A percentile compares a stretch with the other conserved stretches of the same genome.
phyloP scores from a whole-genome alignment of 2,888 invertebrate species.

The Carterocephalus palaemon region DNA sequence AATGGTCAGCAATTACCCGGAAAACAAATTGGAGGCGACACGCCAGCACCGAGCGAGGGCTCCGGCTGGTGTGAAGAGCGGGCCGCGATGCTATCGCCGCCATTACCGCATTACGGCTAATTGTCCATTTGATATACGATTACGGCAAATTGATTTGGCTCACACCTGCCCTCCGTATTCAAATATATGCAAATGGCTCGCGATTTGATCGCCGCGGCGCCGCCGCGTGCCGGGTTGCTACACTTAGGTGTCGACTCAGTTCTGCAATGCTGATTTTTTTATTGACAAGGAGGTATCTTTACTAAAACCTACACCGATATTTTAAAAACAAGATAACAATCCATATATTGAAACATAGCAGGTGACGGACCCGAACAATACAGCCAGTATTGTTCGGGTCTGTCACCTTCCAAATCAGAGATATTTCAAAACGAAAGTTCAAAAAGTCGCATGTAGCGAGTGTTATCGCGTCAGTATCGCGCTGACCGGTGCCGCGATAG shows the following conservation, averaged over 20 bases:
- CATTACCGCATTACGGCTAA: constrained; percentile 27
- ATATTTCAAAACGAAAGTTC: too few relatives aligned
- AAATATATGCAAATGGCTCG: constrained; percentile 26
- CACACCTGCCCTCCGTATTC: constrained; percentile 24
- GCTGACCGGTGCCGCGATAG: too few relatives aligned
- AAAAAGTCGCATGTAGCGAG: too few relatives aligned
- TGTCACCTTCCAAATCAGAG: too few relatives aligned
- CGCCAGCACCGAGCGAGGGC: neutral
- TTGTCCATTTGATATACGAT: constrained; percentile 29
- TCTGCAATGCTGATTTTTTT: too few relatives aligned
- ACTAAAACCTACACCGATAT: too few relatives aligned
- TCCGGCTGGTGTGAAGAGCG: neutral
- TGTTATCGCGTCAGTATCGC: too few relatives aligned
- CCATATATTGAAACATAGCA: too few relatives aligned
- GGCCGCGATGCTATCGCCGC: constrained; percentile 9
- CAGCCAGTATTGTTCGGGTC: too few relatives aligned
- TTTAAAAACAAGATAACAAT: too few relatives aligned
- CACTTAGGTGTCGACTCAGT: neutral
- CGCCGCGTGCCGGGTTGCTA: constrained; percentile 6
- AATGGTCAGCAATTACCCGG: neutral
- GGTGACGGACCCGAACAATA: too few relatives aligned
- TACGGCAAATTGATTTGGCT: constrained; percentile 23
- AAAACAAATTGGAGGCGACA: constrained; percentile 18
- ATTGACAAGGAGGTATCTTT: too few relatives aligned
- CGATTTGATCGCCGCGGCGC: constrained; percentile 15